phyloP scores from a whole-genome alignment of 2,888 invertebrate genomes.

The Lymantria dispar region DNA sequence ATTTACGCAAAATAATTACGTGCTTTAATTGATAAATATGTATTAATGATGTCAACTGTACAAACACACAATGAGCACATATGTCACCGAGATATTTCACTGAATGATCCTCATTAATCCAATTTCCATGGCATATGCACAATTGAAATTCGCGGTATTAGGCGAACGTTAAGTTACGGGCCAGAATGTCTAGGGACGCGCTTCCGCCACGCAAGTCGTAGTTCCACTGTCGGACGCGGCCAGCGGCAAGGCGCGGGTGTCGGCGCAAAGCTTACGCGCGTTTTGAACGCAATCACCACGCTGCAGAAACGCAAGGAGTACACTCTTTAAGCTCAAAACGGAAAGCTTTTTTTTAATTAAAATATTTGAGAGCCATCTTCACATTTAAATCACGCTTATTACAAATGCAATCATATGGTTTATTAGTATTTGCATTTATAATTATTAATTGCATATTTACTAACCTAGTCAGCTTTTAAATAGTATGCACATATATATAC shows the following conservation, averaged over 20 bases:
- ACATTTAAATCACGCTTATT: conserved; percentile 25
- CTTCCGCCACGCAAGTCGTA: conserved; percentile 57
- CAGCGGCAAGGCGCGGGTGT: conserved; percentile 29
- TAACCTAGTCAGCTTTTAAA: no score
- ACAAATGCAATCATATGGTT: no score
- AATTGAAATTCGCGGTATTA: conserved; percentile 36
- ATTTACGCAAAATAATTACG: no score
- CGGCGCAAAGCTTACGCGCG: conserved; percentile 34
- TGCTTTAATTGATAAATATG: no score
- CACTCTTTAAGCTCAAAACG: conserved; percentile 31
- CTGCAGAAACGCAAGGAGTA: conserved; percentile 27
- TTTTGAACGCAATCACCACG: conserved; percentile 38
- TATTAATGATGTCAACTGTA: no score
- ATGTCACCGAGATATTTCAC: conserved; percentile 35
- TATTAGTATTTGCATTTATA: no score
- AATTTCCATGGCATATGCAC: conserved; percentile 30
- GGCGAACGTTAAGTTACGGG: conserved; percentile 36
- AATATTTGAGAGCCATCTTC: conserved; percentile 20
- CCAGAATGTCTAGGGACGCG: conserved; percentile 46
- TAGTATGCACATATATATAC: no score
- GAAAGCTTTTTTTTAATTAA: conserved; percentile 26
- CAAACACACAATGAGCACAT: conserved; percentile 32
- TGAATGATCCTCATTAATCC: conserved; percentile 40
- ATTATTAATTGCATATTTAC: no score
- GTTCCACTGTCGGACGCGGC: conserved; percentile 53